Evolutionary conservation across 2,888 invertebrate species (phyloP), one percentile per base, ranked within the genome.

Genomic region (Andrena bicolor): DNA sequence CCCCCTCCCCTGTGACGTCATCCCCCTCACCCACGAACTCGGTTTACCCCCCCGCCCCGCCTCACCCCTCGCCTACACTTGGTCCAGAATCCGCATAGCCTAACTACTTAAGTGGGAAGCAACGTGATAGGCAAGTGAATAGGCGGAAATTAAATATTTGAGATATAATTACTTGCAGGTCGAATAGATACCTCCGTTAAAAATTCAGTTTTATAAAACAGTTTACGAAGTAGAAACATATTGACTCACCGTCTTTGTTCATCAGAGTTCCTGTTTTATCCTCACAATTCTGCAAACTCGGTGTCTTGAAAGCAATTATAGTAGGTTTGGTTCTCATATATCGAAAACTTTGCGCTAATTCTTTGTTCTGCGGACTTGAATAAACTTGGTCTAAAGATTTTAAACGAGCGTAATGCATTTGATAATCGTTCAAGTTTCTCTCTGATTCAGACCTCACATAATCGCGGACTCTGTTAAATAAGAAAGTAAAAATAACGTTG

Each of bases 241-340:
- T 51, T 10, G 6, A 65, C 70, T 51, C n/a, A 83, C 80, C 5
- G n/a, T 66, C 35, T 69, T 28, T 49, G 10, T 30, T 66, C 2
- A 13, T 20, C 7, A 41, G 2, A 2, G 32, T 74, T 69, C 10
- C 20, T 0, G 84, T 49, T 63, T 91, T 88, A 60, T 90, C 89
- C 82, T 97, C 96, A 88, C 95, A 96, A 89, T 96, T 96, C 85
- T 97, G 97, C 74, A 96, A 93, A 93, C 96, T 97, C 1, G 98
- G 98, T 1, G 98, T 97, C 93, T 97, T 97, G 92, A 98, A 97
- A 0, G 97, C 97, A 66, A 98, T 97, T 84, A 98, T 97, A 0
- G 97, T 97, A 0, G 98, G 98, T 90, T 98, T 98, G 87, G 96
- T 96, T 61, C 98, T 94, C 97, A 98, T 97, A 92, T 98, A 98